A percentile compares a stretch with the other conserved stretches of the same genome.
Conservation (phyloP, 2,797 vertebrate species). For the Lepus oiostolus region DNA sequence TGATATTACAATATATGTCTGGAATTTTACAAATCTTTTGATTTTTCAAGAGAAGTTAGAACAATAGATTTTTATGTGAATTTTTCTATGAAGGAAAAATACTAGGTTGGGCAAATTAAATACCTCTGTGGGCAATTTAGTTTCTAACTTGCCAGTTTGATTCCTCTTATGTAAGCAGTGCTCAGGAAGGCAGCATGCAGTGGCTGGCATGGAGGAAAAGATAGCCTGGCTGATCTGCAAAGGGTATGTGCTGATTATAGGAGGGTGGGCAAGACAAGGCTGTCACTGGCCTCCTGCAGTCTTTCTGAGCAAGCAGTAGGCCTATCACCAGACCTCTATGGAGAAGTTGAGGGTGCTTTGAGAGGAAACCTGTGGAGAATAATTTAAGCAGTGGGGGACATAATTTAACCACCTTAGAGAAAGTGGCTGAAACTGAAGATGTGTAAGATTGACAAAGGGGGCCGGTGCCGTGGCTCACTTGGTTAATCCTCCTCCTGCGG, state of each 20-base stretch:
- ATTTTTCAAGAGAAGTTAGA: conserved; percentile 43
- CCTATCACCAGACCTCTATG: background rate
- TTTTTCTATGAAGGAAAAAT: background rate
- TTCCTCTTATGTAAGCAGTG: background rate
- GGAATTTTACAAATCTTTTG: conserved; percentile 5
- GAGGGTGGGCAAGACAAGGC: background rate
- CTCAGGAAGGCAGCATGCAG: background rate
- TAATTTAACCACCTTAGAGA: background rate
- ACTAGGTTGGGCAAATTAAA: background rate
- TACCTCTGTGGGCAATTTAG: too few species aligned
- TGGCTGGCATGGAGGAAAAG: background rate
- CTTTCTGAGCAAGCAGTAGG: background rate
- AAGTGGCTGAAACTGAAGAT: background rate
- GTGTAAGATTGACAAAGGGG: too few species aligned
- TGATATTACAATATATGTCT: background rate
- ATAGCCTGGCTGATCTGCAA: background rate
- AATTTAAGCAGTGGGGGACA: background rate
- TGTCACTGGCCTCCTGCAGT: background rate
- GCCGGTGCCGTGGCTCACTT: too few species aligned
- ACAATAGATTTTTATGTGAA: background rate
- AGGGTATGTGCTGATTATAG: background rate
- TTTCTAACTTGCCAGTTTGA: background rate
- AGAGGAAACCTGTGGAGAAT: background rate
- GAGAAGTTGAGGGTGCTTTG: too few species aligned
- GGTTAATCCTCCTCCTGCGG: too few species aligned